Percentiles rank a stretch among this genome's conserved stretches.
Conservation (phyloP, 2,797 vertebrate genomes). For the Novumbra hubbsi region DNA sequence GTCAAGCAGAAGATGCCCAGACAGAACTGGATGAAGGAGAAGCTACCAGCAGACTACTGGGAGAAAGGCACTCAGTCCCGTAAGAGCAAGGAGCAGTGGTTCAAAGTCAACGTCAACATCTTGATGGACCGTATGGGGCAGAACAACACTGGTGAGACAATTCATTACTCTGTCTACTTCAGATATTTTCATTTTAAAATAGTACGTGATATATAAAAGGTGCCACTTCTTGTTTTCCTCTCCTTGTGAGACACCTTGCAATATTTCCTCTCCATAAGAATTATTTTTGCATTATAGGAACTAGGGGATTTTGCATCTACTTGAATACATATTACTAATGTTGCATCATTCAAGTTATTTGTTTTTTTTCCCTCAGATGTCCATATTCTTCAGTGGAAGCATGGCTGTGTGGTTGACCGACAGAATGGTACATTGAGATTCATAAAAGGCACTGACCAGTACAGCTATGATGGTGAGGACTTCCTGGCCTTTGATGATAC, state of each 20-base stretch:
- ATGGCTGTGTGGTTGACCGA: slow-evolving; percentile 48
- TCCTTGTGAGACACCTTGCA: too few species aligned
- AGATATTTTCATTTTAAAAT: too few species aligned
- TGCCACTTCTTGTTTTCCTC: too few species aligned
- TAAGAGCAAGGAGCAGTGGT: slow-evolving; percentile 68
- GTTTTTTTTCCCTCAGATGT: slow-evolving; percentile 25
- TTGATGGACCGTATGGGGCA: slow-evolving; percentile 57
- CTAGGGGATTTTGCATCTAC: too few species aligned
- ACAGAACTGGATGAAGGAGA: slow-evolving; percentile 58
- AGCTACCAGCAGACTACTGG: slow-evolving; percentile 32
- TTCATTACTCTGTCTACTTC: not conserved
- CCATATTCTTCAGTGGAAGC: slow-evolving; percentile 69
- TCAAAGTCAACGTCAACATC: slow-evolving; percentile 63
- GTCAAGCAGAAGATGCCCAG: slow-evolving; percentile 39
- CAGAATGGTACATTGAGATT: accelerated
- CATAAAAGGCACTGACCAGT: slow-evolving; percentile 35
- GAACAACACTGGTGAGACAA: slow-evolving; percentile 35
- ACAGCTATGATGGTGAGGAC: slow-evolving; percentile 61
- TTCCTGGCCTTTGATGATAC: slow-evolving; percentile 62
- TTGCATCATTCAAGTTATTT: too few species aligned
- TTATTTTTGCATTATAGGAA: too few species aligned
- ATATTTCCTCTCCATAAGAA: too few species aligned
- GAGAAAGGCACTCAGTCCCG: slow-evolving; percentile 56
- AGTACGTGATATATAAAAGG: not conserved
- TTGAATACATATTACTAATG: too few species aligned